Conservation (phyloP, 2,113 vertebrate genomes). For the Herpetotheres cachinnans region DNA sequence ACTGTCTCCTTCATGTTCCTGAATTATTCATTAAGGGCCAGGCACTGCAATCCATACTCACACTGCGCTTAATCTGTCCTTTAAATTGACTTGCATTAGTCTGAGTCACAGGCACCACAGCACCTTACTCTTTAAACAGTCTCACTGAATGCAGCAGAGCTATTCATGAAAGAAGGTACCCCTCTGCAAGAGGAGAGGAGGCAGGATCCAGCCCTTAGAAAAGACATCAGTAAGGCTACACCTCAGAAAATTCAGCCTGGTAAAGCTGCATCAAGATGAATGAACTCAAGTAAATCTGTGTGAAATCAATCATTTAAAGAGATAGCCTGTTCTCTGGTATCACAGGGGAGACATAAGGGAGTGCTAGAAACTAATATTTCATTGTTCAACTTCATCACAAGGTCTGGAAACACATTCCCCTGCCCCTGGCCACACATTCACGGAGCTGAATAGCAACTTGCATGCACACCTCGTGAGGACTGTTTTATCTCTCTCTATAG, state of each 20-base stretch:
- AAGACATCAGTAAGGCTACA: not conserved
- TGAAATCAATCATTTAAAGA: slow-evolving; percentile 26
- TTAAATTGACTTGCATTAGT: slow-evolving; percentile 32
- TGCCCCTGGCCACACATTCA: not conserved
- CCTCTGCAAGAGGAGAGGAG: not conserved
- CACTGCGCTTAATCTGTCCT: not conserved
- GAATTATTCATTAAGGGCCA: slow-evolving; percentile 38
- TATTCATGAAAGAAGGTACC: not conserved
- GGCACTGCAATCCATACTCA: slow-evolving; percentile 14
- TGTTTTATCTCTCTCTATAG: not conserved
- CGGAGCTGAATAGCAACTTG: fast-evolving
- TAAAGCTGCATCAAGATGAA: slow-evolving; percentile 3
- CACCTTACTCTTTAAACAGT: not conserved
- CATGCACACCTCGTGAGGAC: fast-evolving
- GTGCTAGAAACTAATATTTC: not conserved
- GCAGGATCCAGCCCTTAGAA: not conserved
- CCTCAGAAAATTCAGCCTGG: not conserved
- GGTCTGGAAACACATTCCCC: not conserved
- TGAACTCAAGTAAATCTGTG: not conserved
- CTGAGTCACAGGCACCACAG: slow-evolving; percentile 19
- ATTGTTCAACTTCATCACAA: not conserved
- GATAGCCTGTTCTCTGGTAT: not conserved
- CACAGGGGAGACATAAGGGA: not conserved
- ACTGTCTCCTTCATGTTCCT: not conserved
- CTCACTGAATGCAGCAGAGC: not conserved